Conservation (phyloP, 2,797 vertebrate species). For the Helicolenus hilgendorfi region DNA sequence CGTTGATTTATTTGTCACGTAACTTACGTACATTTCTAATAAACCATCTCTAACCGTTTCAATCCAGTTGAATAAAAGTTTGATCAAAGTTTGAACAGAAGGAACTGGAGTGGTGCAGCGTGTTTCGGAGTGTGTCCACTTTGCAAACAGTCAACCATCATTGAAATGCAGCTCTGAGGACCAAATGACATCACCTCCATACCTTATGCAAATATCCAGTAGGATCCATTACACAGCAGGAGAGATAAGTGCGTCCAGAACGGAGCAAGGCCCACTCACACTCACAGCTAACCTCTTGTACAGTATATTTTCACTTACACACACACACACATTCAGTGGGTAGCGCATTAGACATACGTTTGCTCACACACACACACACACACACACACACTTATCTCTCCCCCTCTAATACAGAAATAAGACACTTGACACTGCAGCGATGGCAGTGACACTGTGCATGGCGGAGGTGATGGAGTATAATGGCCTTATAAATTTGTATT, state of each 20-base stretch:
- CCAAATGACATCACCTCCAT: conserved; percentile 77
- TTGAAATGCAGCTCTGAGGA: conserved; percentile 71
- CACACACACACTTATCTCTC: conserved; percentile 77
- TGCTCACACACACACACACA: conserved; percentile 40
- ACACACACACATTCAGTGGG: conserved; percentile 30
- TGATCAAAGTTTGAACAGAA: conserved; percentile 50
- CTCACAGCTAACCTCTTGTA: conserved; percentile 77
- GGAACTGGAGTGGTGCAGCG: conserved; percentile 43
- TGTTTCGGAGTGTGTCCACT: conserved; percentile 70
- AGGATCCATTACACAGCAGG: conserved; percentile 81
- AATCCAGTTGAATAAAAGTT: conserved; percentile 31
- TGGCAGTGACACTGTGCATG: conserved; percentile 93
- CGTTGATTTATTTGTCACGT: too few species aligned
- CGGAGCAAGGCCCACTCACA: conserved; percentile 83
- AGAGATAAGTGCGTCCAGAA: conserved; percentile 82
- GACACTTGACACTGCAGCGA: conserved; percentile 94
- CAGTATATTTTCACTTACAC: conserved; percentile 62
- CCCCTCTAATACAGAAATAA: conserved; percentile 91
- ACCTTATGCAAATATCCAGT: conserved; percentile 81
- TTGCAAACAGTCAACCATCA: conserved; percentile 66
- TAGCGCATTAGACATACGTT: conserved; percentile 55
- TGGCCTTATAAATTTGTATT: conserved; percentile 97
- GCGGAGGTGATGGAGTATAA: conserved; percentile 95
- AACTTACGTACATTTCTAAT: background rate
- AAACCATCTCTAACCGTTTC: background rate